Conservation (phyloP, 2,113 vertebrate genomes). For the Chinchilla lanigera region DNA sequence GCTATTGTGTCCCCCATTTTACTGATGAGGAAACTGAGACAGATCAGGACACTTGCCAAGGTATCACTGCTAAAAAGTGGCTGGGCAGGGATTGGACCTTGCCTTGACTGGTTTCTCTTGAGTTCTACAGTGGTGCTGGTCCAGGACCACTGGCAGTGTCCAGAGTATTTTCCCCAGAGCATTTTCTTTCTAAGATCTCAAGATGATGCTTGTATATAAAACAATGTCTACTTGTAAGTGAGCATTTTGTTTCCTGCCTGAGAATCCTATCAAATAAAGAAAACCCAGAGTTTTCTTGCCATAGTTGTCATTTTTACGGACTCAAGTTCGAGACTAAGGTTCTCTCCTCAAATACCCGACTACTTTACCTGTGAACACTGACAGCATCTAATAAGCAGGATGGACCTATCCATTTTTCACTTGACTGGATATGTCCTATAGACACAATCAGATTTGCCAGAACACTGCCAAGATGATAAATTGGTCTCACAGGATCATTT, state of each 20-base stretch:
- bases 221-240: background rate
- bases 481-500: background rate
- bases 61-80: background rate
- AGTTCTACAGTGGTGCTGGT: background rate
- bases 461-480: background rate
- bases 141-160: background rate
- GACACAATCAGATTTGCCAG: background rate
- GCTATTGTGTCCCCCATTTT: background rate
- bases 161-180: background rate
- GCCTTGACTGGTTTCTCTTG: background rate
- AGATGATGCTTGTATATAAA: background rate
- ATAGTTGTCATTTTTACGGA: background rate
- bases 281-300: background rate
- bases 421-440: background rate
- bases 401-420: background rate
- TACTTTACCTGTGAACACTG: background rate
- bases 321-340: background rate
- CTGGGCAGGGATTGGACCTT: background rate
- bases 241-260: background rate
- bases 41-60: background rate
- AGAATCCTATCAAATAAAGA: background rate
- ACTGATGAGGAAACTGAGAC: background rate
- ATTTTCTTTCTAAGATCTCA: constrained; percentile 1
- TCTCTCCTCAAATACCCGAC: background rate
- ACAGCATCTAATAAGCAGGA: background rate